Conservation (phyloP, 2,113 vertebrate genomes). For the Beaufortia kweichowensis region DNA sequence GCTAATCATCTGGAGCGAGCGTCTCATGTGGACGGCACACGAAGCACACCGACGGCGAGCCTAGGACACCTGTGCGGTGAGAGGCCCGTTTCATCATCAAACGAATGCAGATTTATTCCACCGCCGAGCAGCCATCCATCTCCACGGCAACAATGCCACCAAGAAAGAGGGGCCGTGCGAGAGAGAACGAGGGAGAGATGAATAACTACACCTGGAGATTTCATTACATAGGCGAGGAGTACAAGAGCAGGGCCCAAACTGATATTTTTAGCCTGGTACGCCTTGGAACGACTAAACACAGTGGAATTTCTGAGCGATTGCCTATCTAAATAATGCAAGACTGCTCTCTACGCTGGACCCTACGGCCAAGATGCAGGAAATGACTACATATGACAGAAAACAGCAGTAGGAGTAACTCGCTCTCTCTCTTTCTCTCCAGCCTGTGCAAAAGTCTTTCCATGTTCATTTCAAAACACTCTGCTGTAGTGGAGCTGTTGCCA, state of each 20-base stretch:
- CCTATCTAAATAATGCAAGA: constrained; percentile 77
- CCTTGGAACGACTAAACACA: constrained; percentile 62
- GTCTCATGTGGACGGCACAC: constrained; percentile 63
- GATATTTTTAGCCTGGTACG: constrained; percentile 72
- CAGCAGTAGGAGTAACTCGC: constrained; percentile 59
- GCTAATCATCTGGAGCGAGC: constrained; percentile 64
- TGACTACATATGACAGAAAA: constrained; percentile 65
- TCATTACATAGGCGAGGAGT: constrained; percentile 61
- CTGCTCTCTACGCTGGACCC: constrained; percentile 59
- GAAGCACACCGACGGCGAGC: constrained; percentile 49
- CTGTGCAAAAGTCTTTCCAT: constrained; percentile 67
- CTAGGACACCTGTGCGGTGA: constrained; percentile 61
- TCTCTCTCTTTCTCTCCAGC: not conserved
- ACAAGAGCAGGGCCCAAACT: constrained; percentile 52
- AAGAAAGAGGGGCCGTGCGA: constrained; percentile 60
- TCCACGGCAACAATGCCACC: constrained; percentile 36
- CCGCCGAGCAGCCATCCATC: constrained; percentile 46
- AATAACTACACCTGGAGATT: constrained; percentile 62
- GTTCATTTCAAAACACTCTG: constrained; percentile 55
- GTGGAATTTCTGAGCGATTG: constrained; percentile 71
- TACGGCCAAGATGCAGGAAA: constrained; percentile 66
- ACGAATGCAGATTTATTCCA: constrained; percentile 56
- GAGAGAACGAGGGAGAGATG: constrained; percentile 55
- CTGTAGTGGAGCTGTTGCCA: constrained; percentile 48
- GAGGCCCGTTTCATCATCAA: constrained; percentile 47